phyloP scores from a whole-genome alignment of 2,113 vertebrate genomes.

The Syngnathus floridae region DNA sequence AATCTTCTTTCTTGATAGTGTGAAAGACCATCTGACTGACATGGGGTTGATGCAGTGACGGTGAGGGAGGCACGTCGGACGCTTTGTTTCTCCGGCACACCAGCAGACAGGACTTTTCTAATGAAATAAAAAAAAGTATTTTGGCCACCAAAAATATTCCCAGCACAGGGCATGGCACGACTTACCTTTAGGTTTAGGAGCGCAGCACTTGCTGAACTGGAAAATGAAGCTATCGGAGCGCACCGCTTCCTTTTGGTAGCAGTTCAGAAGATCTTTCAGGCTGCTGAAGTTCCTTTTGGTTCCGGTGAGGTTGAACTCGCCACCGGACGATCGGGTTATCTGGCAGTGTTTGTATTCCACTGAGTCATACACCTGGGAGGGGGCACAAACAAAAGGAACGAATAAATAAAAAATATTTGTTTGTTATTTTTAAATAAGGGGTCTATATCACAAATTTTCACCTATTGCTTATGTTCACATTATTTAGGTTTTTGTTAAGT shows the following conservation, averaged over 20 bases:
- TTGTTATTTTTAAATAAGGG: no score
- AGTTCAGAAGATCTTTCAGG: conserved; percentile 86
- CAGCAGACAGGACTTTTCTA: conserved; percentile 92
- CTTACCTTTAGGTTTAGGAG: conserved; percentile 88
- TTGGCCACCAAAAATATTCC: not conserved
- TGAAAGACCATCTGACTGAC: conserved; percentile 98
- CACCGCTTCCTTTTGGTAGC: conserved; percentile 95
- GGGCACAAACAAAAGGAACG: not conserved
- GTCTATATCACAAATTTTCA: no score
- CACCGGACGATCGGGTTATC: conserved; percentile 79
- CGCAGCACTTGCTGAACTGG: conserved; percentile 90
- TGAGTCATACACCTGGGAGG: conserved; percentile 61
- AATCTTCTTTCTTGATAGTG: conserved; percentile 93
- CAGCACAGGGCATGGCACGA: no score
- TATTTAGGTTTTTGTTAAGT: no score
- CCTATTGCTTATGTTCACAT: no score
- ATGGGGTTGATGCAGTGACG: conserved; percentile 79
- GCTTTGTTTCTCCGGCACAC: conserved; percentile 83
- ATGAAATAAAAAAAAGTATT: not conserved
- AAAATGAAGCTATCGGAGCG: conserved; percentile 90
- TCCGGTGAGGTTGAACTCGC: conserved; percentile 89
- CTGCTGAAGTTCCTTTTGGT: conserved; percentile 86
- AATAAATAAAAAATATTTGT: no score
- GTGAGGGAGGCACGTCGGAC: conserved; percentile 79
- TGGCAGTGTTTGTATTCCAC: conserved; percentile 90